Evolutionary conservation across 1,140 invertebrate genomes (phyloP), one percentile per base, ranked within the genome.

Genomic region (Probaryconus sp.): DNA sequence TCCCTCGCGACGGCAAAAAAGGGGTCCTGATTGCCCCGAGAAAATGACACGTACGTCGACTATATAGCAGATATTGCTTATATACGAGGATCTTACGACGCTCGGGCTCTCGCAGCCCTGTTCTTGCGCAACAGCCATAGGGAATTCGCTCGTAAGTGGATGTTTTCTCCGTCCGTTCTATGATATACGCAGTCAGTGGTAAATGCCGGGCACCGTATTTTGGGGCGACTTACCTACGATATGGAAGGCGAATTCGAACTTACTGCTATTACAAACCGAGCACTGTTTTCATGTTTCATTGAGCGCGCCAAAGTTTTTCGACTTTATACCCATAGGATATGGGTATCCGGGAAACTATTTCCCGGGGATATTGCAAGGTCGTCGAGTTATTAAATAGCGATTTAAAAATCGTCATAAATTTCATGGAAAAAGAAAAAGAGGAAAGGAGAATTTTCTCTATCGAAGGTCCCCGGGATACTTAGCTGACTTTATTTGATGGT

Each of bases 71-170:
- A 76, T 76, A 76, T 76, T 76, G 73, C 73, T 76, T 70, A 76
- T 76, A 67, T 76, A 71, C 73, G 63, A 74, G 37, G 65, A 70
- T 70, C 72, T 70, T 70, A 76, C 61, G 42, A 61, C 65, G 35
- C 72, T 38, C 24, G 48, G 55, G 21, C 47, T 71, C 56, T 40
- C 31, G 16, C 45, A 38, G 33, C 35, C 56, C 50, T 35, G 63
- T 68, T 69, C 58, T 70, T 61, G 65, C 13, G 61, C 58, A 38
- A 74, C 71, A 69, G 40, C 58, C 64, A 56, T 67, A 56, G 64
- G 45, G 64, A 75, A 69, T 68, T 75, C 43, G 17, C 64, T 60
- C 53, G 64, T 69, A 69, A 69, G 64, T 75, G 45, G 64, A 75
- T 69, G 64, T 69, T 69, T 68, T 75, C 64, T 30, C 58, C n/a